Percentiles rank a stretch among this genome's conserved stretches.
Conservation (phyloP, 2,888 invertebrate species). For the Pinctada fucata region DNA sequence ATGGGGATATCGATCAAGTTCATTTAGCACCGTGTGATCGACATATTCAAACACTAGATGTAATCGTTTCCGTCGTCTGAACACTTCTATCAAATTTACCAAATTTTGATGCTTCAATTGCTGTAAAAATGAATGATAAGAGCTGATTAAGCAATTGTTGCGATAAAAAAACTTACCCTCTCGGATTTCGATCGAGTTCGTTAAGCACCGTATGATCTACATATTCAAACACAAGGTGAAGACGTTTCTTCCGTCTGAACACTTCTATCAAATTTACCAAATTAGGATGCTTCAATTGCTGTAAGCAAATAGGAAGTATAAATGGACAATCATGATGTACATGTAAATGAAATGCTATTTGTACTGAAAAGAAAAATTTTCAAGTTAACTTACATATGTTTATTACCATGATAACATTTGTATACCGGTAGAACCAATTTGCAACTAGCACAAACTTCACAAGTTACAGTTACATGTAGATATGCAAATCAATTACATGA, state of each 20-base stretch:
- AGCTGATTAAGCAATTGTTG: no score
- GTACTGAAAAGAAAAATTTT: no score
- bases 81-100: constrained; percentile 98
- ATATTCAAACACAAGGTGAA: constrained; percentile 98
- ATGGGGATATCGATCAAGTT: constrained; percentile 92
- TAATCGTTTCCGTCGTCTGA: constrained; percentile 88
- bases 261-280: constrained; percentile 98
- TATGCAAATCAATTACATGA: no score
- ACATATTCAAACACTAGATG: constrained; percentile 99
- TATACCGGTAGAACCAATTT: no score
- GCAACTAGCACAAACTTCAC: no score
- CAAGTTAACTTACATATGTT: no score
- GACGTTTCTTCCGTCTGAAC: constrained; percentile 88
- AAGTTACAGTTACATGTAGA: no score
- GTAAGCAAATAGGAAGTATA: constrained; percentile 65
- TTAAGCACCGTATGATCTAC: constrained; percentile 98
- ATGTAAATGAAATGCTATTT: no score
- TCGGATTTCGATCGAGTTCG: constrained; percentile 95
- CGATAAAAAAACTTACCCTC: no score
- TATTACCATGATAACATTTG: no score
- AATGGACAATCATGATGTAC: no score
- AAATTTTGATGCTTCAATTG: constrained; percentile 98
- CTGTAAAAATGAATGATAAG: constrained; percentile 82
- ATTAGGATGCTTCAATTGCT: constrained; percentile 99
- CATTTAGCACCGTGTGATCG: constrained; percentile 96